Evolutionary conservation across 2,888 invertebrate genomes (phyloP).

Genomic region (Oxytorus armatus): DNA sequence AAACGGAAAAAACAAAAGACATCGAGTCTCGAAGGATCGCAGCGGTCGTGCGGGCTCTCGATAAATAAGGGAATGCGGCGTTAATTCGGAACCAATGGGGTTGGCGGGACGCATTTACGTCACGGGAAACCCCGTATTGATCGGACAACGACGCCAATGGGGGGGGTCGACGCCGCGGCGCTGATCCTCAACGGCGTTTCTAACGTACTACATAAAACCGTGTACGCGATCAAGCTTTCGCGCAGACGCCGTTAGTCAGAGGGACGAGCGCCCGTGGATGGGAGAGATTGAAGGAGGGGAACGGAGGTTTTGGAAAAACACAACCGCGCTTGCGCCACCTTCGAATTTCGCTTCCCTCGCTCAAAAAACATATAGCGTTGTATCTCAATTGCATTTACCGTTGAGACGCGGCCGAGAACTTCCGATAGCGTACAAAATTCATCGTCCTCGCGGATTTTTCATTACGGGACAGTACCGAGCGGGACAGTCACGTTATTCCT

Average conservation of each 20-base stretch:
- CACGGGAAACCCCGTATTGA: slow-evolving; percentile 85
- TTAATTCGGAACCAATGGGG: slow-evolving; percentile 85
- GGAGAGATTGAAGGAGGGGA: too few species aligned
- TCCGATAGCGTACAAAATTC: too few species aligned
- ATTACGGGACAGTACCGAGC: too few species aligned
- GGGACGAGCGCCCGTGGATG: too few species aligned
- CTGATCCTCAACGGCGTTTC: slow-evolving; percentile 31
- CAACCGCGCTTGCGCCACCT: slow-evolving; percentile 19
- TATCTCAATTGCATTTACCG: background rate
- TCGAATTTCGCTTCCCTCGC: slow-evolving; percentile 18
- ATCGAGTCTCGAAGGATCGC: slow-evolving; percentile 46
- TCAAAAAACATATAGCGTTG: background rate
- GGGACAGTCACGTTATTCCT: too few species aligned
- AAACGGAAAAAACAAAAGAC: background rate
- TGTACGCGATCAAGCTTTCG: slow-evolving; percentile 1
- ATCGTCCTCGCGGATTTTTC: too few species aligned
- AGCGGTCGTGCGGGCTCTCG: slow-evolving; percentile 84
- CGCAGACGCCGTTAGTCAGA: slow-evolving; percentile 24
- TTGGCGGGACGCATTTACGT: slow-evolving; percentile 85
- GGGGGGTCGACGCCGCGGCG: slow-evolving; percentile 56
- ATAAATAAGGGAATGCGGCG: slow-evolving; percentile 87
- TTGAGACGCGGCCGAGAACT: background rate
- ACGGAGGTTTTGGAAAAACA: background rate
- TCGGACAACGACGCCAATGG: slow-evolving; percentile 79
- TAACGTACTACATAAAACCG: slow-evolving; percentile 12